A percentile compares a stretch with the other conserved stretches of the same genome.
Evolutionary conservation across 2,888 invertebrate genomes (phyloP).

Genomic region (Pycnomerus fuliginosus): DNA sequence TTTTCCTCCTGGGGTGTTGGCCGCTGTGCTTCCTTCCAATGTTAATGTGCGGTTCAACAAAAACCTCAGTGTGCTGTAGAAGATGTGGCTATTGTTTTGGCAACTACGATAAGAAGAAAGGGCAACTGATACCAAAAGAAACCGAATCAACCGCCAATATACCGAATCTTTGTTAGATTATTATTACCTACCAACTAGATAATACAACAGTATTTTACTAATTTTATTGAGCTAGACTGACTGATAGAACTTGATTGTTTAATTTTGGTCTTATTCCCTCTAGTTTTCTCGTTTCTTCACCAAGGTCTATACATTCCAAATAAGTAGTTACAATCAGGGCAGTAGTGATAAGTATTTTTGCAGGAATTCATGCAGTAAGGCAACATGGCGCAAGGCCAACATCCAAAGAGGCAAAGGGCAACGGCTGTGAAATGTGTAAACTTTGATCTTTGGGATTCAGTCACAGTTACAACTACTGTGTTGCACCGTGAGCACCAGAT

Average conservation of each 20-base stretch:
- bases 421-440: constrained; percentile 46
- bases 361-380: constrained; percentile 50
- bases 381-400: constrained; percentile 51
- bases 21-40: constrained; percentile 50
- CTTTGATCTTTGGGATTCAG: constrained; percentile 41
- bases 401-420: constrained; percentile 48
- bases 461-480: constrained; percentile 43
- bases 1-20: constrained; percentile 48
- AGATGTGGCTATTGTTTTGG: constrained; percentile 54
- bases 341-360: constrained; percentile 48
- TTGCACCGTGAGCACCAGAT: constrained; percentile 46
- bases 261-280: neutral
- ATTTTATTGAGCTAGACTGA: too few species aligned
- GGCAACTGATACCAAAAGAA: constrained; percentile 16
- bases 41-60: constrained; percentile 42
- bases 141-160: too few species aligned
- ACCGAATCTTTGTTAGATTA: too few species aligned
- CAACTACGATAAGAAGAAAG: constrained; percentile 41
- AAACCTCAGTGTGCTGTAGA: constrained; percentile 52
- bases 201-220: too few species aligned
- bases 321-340: constrained; percentile 46
- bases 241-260: too few species aligned
- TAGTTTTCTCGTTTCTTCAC: constrained; percentile 27
- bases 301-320: constrained; percentile 50
- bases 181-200: too few species aligned